Percentiles rank a stretch among this genome's conserved stretches.
phyloP scores from a whole-genome alignment of 2,888 invertebrate species.

The Tortricodes alternella region DNA sequence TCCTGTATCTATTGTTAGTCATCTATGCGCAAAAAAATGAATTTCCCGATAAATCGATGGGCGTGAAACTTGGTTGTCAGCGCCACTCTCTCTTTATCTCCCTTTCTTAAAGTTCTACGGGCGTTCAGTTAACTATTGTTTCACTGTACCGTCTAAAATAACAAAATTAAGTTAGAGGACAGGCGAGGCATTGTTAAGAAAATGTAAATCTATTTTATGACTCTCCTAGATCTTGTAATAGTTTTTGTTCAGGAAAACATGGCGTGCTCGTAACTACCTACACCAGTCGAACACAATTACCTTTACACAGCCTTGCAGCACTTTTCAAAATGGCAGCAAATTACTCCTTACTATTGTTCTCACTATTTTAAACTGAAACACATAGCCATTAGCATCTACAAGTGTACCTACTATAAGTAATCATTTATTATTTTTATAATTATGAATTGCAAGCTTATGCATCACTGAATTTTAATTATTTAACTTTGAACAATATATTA shows the following conservation, averaged over 20 bases:
- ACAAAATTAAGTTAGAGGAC: no score
- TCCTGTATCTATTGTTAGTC: no score
- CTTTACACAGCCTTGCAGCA: slow-evolving; percentile 10
- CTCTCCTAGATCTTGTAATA: slow-evolving; percentile 3
- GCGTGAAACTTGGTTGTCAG: no score
- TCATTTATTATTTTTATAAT: slow-evolving; percentile 38
- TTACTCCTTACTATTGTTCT: slow-evolving; percentile 24
- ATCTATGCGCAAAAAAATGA: no score
- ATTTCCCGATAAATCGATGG: no score
- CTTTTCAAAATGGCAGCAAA: slow-evolving; percentile 20
- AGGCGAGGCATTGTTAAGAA: no score
- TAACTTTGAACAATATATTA: not conserved
- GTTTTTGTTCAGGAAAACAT: slow-evolving; percentile 4
- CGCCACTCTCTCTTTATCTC: no score
- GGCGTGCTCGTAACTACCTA: slow-evolving; percentile 21
- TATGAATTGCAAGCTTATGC: slow-evolving; percentile 56
- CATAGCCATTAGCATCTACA: slow-evolving; percentile 13
- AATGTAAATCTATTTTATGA: not conserved
- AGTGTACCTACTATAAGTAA: not conserved
- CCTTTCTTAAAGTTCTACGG: no score
- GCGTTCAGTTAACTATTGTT: no score
- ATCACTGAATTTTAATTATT: slow-evolving; percentile 36
- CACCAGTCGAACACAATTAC: slow-evolving; percentile 10
- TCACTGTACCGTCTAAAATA: no score
- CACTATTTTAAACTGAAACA: slow-evolving; percentile 12